Percentiles rank a stretch among this genome's conserved stretches.
Conservation (phyloP, 1,140 invertebrate genomes). For the Anoplolepis gracilipes region DNA sequence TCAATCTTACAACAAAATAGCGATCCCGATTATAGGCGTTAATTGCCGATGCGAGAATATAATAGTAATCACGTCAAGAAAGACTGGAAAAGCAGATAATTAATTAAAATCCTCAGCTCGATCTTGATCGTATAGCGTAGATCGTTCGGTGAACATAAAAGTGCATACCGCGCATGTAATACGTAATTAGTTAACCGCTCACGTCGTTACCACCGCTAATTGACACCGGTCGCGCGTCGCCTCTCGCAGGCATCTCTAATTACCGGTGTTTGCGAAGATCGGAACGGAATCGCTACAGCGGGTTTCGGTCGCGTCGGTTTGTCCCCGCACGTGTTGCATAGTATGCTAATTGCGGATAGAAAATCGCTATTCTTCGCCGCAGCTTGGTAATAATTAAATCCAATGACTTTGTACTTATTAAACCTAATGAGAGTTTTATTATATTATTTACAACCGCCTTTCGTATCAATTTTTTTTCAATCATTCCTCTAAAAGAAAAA, state of each 20-base stretch:
- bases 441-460: constrained; percentile 11
- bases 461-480: background rate
- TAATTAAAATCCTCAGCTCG: constrained; percentile 26
- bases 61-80: constrained; percentile 29
- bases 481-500: background rate
- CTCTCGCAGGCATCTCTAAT: constrained; percentile 49
- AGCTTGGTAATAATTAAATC: constrained; percentile 43
- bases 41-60: constrained; percentile 10
- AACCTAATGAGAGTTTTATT: constrained; percentile 34
- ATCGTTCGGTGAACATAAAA: constrained; percentile 21
- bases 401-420: constrained; percentile 18
- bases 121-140: constrained; percentile 12
- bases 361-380: constrained; percentile 33
- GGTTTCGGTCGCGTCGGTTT: background rate
- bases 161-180: constrained; percentile 17
- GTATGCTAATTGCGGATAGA: constrained; percentile 41
- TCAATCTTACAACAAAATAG: background rate
- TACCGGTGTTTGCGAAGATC: constrained; percentile 36
- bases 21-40: constrained; percentile 3
- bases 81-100: constrained; percentile 33
- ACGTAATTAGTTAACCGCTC: constrained; percentile 53
- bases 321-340: constrained; percentile 20
- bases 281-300: constrained; percentile 4
- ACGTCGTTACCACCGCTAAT: constrained; percentile 51
- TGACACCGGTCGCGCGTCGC: constrained; percentile 41